Evolutionary conservation across 2,797 vertebrate genomes (phyloP), one percentile per base, ranked within the genome.

Genomic region (Aldrovandia affinis): DNA sequence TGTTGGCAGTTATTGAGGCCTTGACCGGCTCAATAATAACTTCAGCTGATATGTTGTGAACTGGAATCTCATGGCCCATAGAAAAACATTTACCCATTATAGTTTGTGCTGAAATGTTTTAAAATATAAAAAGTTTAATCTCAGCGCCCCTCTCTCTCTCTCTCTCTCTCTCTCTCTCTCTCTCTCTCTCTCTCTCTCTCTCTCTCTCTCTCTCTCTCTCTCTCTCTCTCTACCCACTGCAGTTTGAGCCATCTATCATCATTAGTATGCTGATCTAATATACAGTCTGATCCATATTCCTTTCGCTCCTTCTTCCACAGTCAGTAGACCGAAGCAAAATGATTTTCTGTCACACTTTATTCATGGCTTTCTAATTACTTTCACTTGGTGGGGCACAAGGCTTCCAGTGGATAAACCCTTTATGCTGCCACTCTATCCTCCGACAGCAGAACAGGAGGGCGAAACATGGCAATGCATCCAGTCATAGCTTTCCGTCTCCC

Each of bases 341-440:
- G 15, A 61, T 39, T 25, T 57, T 22, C 79, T 25, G 36, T 81
- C 52, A 81, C 55, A 57, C 33, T 36, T 42, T 39, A 57, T 81
- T 12, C 79, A 81, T 61, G 79, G 20, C 18, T 81, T 22, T 81
- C 33, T 81, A 22, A 81, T 61, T 81, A 10, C 55, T 12, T 28
- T 81, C 33, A 20, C 55, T 57, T 30, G 6, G 79, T 59, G 15
- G 54, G 79, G 18, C 8, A 15, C 52, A 18, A 2, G 50, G 33
- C n/a, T 36, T 30, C 33, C 30, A 33, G n/a, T 39, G 55, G 2
- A 57, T 59, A n/a, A 80, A 28, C 54, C 30, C 33, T 80, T 39
- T 75, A 44, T 22, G 39, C 70, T 75, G 70, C 25, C 70, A 42
- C 42, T 73, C 22, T 12, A 30, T 44, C 36, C 18, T 57, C 18